Evolutionary conservation across 2,113 vertebrate genomes (phyloP).

Genomic region (Argyrosomus japonicus): DNA sequence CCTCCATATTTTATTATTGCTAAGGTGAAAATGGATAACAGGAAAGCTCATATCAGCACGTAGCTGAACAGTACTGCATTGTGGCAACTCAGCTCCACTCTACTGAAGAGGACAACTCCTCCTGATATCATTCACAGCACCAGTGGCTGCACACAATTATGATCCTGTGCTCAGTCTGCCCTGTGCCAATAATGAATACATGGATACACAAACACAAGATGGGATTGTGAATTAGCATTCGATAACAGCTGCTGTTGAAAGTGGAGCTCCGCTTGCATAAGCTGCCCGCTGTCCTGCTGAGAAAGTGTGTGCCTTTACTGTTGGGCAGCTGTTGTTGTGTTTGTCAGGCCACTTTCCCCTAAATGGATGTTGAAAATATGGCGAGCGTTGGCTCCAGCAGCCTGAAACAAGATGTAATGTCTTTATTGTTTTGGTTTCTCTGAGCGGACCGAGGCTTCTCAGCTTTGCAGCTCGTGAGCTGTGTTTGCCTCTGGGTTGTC

Average conservation of each 20-base stretch:
- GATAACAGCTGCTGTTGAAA: conserved; percentile 61
- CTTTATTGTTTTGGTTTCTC: conserved; percentile 27
- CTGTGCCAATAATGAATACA: conserved; percentile 62
- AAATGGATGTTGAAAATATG: conserved; percentile 25
- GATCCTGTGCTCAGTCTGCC: conserved; percentile 35
- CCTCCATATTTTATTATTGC: conserved; percentile 60
- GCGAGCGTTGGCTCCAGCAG: background rate
- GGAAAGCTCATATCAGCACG: conserved; percentile 51
- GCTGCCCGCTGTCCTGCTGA: conserved; percentile 47
- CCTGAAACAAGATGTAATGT: conserved; percentile 9
- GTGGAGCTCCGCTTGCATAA: conserved; percentile 55
- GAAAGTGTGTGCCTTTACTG: conserved; percentile 9
- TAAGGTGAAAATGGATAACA: conserved; percentile 67
- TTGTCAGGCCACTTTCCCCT: conserved; percentile 1
- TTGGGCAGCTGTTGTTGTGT: conserved; percentile 3
- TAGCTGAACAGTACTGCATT: conserved; percentile 49
- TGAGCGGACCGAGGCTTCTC: background rate
- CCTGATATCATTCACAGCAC: conserved; percentile 46
- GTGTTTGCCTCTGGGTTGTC: conserved; percentile 22
- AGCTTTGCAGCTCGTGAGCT: conserved; percentile 11
- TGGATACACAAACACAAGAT: conserved; percentile 68
- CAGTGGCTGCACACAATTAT: conserved; percentile 58
- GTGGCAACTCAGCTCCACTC: conserved; percentile 56
- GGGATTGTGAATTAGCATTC: conserved; percentile 61
- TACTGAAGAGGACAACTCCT: conserved; percentile 30